phyloP scores from a whole-genome alignment of 2,113 vertebrate genomes.

The Canis aureus region DNA sequence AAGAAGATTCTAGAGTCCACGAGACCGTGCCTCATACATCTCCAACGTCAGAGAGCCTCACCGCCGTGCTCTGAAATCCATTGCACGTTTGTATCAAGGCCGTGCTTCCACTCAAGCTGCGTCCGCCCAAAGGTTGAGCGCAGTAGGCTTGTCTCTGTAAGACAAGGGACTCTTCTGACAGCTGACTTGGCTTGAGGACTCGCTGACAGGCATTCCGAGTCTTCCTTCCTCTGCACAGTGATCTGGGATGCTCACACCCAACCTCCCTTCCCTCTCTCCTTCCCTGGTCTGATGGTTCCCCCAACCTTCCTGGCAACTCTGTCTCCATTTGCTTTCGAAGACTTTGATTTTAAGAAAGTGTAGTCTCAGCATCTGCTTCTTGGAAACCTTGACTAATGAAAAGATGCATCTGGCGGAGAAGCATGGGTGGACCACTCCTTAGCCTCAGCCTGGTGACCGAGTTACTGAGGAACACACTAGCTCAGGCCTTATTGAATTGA shows the following conservation, averaged over 20 bases:
- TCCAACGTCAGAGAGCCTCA: background rate
- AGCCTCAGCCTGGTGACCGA: background rate
- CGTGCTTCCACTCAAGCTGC: background rate
- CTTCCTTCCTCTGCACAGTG: background rate
- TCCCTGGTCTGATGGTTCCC: background rate
- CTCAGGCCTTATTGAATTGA: background rate
- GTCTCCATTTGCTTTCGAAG: background rate
- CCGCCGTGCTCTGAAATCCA: background rate
- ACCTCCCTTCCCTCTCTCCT: background rate
- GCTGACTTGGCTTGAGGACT: background rate
- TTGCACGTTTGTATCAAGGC: background rate
- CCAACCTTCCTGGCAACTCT: background rate
- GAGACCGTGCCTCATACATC: background rate
- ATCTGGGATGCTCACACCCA: background rate
- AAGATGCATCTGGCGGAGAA: background rate
- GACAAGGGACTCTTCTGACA: background rate
- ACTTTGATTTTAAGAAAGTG: background rate
- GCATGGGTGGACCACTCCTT: background rate
- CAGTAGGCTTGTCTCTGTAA: background rate
- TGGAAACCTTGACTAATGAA: background rate
- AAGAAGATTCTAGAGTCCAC: background rate
- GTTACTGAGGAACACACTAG: background rate
- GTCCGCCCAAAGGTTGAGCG: background rate
- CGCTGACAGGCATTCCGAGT: background rate
- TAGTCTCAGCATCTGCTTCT: background rate